Evolutionary conservation across 1,140 invertebrate species (phyloP), one percentile per base, ranked within the genome.

Genomic region (Drosophila kepulauana): DNA sequence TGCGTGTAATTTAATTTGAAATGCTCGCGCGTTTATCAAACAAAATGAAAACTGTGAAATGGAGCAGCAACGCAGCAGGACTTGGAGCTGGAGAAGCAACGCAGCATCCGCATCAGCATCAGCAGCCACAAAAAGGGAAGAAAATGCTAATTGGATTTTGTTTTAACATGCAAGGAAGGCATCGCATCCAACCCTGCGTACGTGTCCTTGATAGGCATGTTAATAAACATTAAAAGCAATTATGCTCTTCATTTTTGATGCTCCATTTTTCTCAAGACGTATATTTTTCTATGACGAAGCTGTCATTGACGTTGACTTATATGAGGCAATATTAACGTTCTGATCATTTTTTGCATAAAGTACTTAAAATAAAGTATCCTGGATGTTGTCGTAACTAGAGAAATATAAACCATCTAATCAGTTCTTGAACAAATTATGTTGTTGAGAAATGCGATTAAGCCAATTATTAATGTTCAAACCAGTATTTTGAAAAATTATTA

Each of bases 1-100:
- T 88, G 84, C 78, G 80, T 84, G 80, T 88, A 88, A 88, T 88
- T 88, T 88, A 84, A 89, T 88, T 88, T 84, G 81, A 88, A 88
- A 88, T 75, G 80, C 65, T 71, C 63, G 67, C 80, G 70, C 87
- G 85, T 88, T 89, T 89, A 89, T 88, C 85, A 88, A 88, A 88
- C 85, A 89, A 88, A 89, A 89, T 84, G 63, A 84, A 89, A 89
- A 84, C 80, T 72, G 77, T 75, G 67, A 77, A 82, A 87, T 65
- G 82, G 65, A 68, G 82, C 64, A 69, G 62, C 65, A 57, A 62
- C 63, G 35, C 62, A 57, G 16, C 59, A 57, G 20, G 61, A 49
- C n/a, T 58, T 41, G 45, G 33, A 64, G 11, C 52, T 41, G 16
- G 11, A 62, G 38, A 51, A 41, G 35, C 59, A 48, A 46, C 25